Percentiles rank a stretch among this genome's conserved stretches.
Evolutionary conservation across 2,888 invertebrate genomes (phyloP).

Genomic region (Xanthorhoe designata): DNA sequence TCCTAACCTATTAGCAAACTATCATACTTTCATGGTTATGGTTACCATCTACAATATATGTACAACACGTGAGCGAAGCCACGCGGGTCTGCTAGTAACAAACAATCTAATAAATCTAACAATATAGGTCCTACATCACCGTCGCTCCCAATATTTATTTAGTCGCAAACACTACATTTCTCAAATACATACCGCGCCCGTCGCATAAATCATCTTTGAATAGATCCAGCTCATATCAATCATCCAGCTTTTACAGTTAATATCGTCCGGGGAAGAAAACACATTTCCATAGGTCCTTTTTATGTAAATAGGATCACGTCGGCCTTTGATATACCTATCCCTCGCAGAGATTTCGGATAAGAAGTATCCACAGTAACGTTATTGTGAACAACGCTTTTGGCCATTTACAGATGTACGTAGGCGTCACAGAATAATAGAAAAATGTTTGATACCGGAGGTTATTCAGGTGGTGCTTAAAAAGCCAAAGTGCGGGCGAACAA

Average conservation of each 20-base stretch:
- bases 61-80: too few relatives aligned
- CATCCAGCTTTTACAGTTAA: constrained; percentile 69
- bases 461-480: too few relatives aligned
- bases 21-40: too few relatives aligned
- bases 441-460: neutral
- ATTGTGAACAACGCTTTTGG: constrained; percentile 69
- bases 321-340: constrained; percentile 56
- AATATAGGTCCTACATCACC: constrained; percentile 28
- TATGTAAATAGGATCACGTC: constrained; percentile 79
- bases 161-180: constrained; percentile 38
- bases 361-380: constrained; percentile 43
- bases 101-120: constrained; percentile 24
- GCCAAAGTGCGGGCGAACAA: too few relatives aligned
- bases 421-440: too few relatives aligned
- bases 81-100: constrained; percentile 7
- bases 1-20: too few relatives aligned
- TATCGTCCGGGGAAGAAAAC: constrained; percentile 61
- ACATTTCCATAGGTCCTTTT: constrained; percentile 64
- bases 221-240: constrained; percentile 71
- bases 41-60: too few relatives aligned
- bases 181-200: constrained; percentile 37
- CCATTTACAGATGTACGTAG: constrained; percentile 45
- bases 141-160: constrained; percentile 33
- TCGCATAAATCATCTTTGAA: constrained; percentile 68
- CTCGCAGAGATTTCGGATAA: constrained; percentile 66